Conservation (phyloP, 2,797 vertebrate genomes). For the Acipenser ruthenus region DNA sequence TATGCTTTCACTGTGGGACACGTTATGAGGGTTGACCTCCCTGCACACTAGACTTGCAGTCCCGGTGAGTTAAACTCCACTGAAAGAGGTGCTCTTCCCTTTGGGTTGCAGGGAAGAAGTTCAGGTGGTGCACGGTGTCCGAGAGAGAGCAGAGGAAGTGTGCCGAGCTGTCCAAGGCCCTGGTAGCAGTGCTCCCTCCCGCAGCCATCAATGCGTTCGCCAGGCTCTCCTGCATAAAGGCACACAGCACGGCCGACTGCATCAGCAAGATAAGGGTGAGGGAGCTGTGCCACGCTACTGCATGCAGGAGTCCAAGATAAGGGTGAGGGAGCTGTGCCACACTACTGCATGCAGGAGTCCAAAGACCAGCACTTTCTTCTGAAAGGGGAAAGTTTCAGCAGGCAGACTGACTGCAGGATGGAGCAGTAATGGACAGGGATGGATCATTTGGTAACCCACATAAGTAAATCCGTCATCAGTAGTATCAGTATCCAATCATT, state of each 20-base stretch:
- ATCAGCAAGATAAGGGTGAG: constrained; percentile 78
- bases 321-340: constrained; percentile 50
- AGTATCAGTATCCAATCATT: too few species aligned
- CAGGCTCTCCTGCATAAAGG: constrained; percentile 73
- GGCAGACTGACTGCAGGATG: too few species aligned
- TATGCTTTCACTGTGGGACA: too few species aligned
- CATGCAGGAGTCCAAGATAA: constrained; percentile 50
- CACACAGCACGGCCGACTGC: constrained; percentile 71
- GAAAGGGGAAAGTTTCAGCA: too few species aligned
- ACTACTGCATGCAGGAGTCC: background rate
- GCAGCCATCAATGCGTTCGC: constrained; percentile 46
- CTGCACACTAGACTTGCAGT: too few species aligned
- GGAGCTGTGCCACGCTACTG: constrained; percentile 2
- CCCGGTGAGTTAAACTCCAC: too few species aligned
- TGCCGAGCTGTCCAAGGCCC: constrained; percentile 71
- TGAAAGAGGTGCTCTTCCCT: background rate
- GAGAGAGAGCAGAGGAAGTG: constrained; percentile 80
- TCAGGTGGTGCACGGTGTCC: constrained; percentile 83
- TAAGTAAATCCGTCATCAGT: too few species aligned
- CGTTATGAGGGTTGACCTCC: too few species aligned
- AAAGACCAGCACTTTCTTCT: background rate
- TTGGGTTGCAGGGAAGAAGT: constrained; percentile 70
- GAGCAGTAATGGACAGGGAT: too few species aligned
- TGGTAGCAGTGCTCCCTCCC: constrained; percentile 53
- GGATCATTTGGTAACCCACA: too few species aligned